A percentile compares a stretch with the other conserved stretches of the same genome.
phyloP scores from a whole-genome alignment of 2,888 invertebrate species.

The Dusona sp. region DNA sequence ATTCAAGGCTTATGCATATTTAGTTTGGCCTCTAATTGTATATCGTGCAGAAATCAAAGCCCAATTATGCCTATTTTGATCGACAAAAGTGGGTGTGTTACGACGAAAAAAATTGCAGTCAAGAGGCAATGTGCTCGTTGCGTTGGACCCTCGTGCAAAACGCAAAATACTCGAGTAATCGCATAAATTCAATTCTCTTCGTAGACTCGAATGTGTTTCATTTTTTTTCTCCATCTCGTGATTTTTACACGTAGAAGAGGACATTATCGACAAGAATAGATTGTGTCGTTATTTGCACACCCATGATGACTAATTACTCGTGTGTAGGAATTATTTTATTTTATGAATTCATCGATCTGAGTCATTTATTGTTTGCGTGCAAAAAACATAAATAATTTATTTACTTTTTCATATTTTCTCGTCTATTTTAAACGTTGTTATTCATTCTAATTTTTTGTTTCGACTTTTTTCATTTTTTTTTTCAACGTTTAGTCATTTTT shows the following conservation, averaged over 20 bases:
- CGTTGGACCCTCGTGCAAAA: background rate
- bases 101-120: background rate
- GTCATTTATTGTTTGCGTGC: background rate
- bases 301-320: slow-evolving; percentile 51
- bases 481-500: too few relatives aligned
- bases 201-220: background rate
- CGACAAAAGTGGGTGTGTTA: background rate
- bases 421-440: background rate
- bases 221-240: background rate
- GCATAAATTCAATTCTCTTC: background rate
- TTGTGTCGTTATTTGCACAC: slow-evolving; percentile 40
- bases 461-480: too few relatives aligned
- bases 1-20: background rate
- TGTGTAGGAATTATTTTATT: slow-evolving; percentile 25
- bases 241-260: background rate
- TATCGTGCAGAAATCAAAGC: background rate
- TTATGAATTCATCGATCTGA: slow-evolving; percentile 16
- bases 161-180: background rate
- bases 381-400: background rate
- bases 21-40: background rate
- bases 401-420: background rate
- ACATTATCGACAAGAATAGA: slow-evolving; percentile 54
- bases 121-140: slow-evolving; percentile 29
- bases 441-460: background rate
- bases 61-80: slow-evolving; percentile 11